These are phyloP conservation scores for Rhimphoctona megacephalus DNA, from an alignment of 2,888 invertebrate species.

Conservation along the genomic window DNA sequence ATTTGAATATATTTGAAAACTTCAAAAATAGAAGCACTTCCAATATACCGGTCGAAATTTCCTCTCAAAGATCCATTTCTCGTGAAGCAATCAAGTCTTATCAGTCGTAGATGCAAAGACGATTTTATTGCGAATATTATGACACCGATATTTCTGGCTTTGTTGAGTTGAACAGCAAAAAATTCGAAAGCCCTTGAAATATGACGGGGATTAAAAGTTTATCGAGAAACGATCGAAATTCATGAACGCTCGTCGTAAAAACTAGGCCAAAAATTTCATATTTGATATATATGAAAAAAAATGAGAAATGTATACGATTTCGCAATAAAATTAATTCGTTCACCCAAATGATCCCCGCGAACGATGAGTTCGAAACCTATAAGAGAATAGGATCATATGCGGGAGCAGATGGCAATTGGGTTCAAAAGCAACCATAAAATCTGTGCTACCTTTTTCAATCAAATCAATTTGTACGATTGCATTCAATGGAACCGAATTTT, in stretches of 20 bases:
- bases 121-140: background rate
- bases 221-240: background rate
- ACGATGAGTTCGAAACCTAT: background rate
- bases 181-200: background rate
- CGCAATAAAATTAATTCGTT: background rate
- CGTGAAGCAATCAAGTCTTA: background rate
- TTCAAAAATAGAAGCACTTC: background rate
- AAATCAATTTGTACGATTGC: constrained; percentile 19
- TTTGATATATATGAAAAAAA: background rate
- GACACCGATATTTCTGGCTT: background rate
- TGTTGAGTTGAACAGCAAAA: background rate
- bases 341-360: background rate
- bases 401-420: background rate
- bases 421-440: background rate
- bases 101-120: background rate
- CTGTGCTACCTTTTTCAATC: background rate
- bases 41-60: background rate
- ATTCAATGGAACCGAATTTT: constrained; percentile 3
- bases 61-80: background rate
- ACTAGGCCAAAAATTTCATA: background rate
- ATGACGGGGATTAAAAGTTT: background rate
- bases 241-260: background rate
- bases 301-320: background rate
- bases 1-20: no score
- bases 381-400: background rate